Percentiles rank a stretch among this genome's conserved stretches.
Evolutionary conservation across 2,888 invertebrate genomes (phyloP).

Genomic region (Lithosia quadra): DNA sequence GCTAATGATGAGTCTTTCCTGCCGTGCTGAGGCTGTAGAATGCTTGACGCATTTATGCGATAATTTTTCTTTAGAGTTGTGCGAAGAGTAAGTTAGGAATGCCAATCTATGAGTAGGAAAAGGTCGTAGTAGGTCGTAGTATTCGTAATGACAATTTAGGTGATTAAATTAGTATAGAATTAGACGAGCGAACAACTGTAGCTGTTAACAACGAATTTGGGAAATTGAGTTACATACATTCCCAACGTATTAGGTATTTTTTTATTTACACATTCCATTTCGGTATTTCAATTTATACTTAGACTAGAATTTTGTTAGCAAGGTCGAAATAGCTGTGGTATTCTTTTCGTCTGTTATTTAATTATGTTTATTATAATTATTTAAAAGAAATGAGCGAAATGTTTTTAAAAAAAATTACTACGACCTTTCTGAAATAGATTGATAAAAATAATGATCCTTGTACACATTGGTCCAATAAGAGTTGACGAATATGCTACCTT

Average conservation of each 20-base stretch:
- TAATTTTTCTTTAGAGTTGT: not conserved
- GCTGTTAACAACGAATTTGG: too few species aligned
- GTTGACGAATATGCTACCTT: not conserved
- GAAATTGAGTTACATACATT: too few species aligned
- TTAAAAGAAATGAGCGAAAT: not conserved
- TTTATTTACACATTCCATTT: too few species aligned
- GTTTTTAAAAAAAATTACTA: slow-evolving; percentile 18
- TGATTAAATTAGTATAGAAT: not conserved
- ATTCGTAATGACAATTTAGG: not conserved
- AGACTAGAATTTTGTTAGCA: too few species aligned
- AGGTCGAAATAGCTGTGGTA: too few species aligned
- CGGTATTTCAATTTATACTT: too few species aligned
- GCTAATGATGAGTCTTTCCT: not conserved
- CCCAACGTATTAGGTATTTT: too few species aligned
- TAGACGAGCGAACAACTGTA: too few species aligned
- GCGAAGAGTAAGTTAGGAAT: not conserved
- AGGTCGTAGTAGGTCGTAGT: slow-evolving; percentile 8
- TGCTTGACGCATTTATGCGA: not conserved
- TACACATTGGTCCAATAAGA: not conserved
- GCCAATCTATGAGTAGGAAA: slow-evolving; percentile 1
- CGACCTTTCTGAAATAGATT: slow-evolving; percentile 35
- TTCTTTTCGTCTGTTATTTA: too few species aligned
- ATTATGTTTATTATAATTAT: too few species aligned
- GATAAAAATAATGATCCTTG: not conserved
- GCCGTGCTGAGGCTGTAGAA: not conserved